phyloP scores from a whole-genome alignment of 2,888 invertebrate genomes.

The Hypomecis atomaria region DNA sequence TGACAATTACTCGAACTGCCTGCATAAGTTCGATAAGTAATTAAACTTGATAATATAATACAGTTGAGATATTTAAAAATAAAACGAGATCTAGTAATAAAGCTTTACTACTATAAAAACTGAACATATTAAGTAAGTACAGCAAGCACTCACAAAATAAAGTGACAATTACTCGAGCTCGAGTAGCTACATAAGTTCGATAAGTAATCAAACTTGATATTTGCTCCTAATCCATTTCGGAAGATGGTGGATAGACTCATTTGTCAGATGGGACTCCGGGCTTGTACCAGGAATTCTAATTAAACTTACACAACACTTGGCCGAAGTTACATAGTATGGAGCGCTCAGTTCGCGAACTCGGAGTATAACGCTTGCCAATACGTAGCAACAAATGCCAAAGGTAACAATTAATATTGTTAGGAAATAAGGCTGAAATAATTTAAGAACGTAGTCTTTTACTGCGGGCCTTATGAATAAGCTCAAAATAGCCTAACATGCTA shows the following conservation, averaged over 20 bases:
- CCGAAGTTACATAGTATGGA: constrained; percentile 64
- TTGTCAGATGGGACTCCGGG: constrained; percentile 61
- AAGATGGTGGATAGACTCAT: constrained; percentile 62
- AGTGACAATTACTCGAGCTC: neutral
- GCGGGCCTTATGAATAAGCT: too few relatives aligned
- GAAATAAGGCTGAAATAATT: neutral
- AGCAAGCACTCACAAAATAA: too few relatives aligned
- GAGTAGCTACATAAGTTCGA: constrained; percentile 3
- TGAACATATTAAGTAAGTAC: too few relatives aligned
- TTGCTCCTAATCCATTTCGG: constrained; percentile 33
- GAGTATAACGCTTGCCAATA: constrained; percentile 49
- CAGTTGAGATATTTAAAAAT: too few relatives aligned
- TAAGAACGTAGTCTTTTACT: neutral
- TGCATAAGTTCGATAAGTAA: neutral
- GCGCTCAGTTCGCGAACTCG: constrained; percentile 66
- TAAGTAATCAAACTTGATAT: constrained; percentile 18
- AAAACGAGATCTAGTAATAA: too few relatives aligned
- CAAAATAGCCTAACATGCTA: neutral
- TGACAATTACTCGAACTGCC: neutral
- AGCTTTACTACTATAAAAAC: too few relatives aligned
- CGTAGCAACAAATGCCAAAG: constrained; percentile 13
- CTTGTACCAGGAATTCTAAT: constrained; percentile 68
- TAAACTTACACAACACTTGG: constrained; percentile 73
- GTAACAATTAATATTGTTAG: neutral
- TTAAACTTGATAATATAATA: too few relatives aligned